Base-by-base conservation (phyloP, 2,113 vertebrate species). In the Dolichallabes microphthalmus region DNA sequence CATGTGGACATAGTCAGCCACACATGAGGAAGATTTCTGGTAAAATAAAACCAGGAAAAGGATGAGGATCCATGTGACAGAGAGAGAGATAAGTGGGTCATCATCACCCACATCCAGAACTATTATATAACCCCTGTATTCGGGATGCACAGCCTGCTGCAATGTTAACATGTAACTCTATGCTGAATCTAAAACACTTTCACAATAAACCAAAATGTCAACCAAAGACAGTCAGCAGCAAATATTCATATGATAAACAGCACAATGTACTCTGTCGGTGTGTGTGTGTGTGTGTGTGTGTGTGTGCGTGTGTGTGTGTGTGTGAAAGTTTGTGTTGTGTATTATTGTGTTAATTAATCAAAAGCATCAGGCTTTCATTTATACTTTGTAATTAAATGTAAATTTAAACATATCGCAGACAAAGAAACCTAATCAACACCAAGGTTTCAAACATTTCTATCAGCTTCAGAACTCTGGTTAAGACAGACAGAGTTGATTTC, bases 71-170 rank as follows among this genome's bases (percentile, higher is more conserved):
- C 57, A 75, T 74, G 39, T 55, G 80, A 61, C 32, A 35, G 32
- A 32, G 17, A 71, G 35, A 71, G 68, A 76, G 73, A 45, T 80
- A 85, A 85, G 32, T 85, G 76, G 64, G 76, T 69, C 76, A 85
- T 84, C 60, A 84, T 45, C 52, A 15, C 52, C 27, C 61, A 22
- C 52, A 85, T 85, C 63, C 52, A 66, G 76, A 55, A 30, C 39
- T 69, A 39, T 85, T 85, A 80, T 35, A 68, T 85, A 85, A 85
- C 63, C 73, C 71, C 82, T 52, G 58, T 45, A 80, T 55, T 19
- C 75, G 22, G 17, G 22, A 55, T 55, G 35, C 55, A 3, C 27
- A 69, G 68, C 11, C 20, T n/a, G 71, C 66, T 82, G 78, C n/a
- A 53, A 60, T 74, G 25, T 30, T 55, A 78, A 76, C 25, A 30